These are phyloP conservation scores for Romanogobio albipinnatus DNA, from an alignment of 2,113 vertebrate genomes.

Conservation along the genomic window DNA sequence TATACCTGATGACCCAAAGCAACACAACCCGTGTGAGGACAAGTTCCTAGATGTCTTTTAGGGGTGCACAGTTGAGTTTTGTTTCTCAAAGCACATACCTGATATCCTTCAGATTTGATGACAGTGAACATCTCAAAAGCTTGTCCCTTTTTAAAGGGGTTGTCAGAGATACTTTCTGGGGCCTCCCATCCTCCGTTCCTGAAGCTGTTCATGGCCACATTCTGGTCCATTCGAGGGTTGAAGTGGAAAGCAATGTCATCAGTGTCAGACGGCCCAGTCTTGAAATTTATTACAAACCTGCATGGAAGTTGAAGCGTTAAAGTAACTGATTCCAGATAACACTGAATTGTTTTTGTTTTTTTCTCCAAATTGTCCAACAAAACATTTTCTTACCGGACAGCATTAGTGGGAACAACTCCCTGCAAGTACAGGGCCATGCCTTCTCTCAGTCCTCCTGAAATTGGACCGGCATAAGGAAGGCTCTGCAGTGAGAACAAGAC, in stretches of 20 bases:
- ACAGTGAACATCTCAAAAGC: no score
- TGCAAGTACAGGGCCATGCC: conserved; percentile 23
- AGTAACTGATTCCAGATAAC: no score
- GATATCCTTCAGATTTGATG: no score
- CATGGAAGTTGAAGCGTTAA: neutral
- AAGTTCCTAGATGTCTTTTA: neutral
- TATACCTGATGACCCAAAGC: conserved; percentile 14
- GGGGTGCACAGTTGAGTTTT: no score
- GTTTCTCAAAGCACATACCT: no score
- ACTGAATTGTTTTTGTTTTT: no score
- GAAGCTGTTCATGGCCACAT: no score
- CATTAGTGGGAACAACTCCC: conserved; percentile 19
- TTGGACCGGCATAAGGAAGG: no score
- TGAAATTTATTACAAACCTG: conserved; percentile 19
- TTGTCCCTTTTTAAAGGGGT: no score
- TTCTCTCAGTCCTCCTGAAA: conserved; percentile 6
- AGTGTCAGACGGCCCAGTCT: neutral
- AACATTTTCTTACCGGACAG: neutral
- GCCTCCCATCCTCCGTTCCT: no score
- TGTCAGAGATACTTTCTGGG: no score
- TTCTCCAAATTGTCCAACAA: neutral
- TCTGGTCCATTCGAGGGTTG: neutral
- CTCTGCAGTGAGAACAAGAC: no score
- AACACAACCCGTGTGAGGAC: neutral
- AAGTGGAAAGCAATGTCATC: conserved; percentile 37